Conservation (phyloP, 2,113 vertebrate genomes). For the Chrysemys picta region DNA sequence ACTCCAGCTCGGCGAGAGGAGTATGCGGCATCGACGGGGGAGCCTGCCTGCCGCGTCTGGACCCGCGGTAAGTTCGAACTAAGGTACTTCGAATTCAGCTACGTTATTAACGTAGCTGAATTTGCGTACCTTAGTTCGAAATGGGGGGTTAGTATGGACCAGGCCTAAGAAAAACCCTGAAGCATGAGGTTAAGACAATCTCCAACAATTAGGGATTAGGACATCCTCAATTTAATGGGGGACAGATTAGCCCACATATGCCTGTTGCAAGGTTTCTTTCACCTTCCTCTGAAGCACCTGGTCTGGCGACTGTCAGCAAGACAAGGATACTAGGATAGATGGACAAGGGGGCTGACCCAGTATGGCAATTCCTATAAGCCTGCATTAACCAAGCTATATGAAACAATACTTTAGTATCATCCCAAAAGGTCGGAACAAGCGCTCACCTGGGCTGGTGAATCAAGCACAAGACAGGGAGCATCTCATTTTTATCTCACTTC, state of each 20-base stretch:
- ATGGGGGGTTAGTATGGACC: no score
- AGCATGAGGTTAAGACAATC: neutral
- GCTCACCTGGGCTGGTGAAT: neutral
- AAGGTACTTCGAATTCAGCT: no score
- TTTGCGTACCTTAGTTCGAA: no score
- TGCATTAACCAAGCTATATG: neutral
- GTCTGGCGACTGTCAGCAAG: neutral
- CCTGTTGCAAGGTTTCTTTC: neutral
- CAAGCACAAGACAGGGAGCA: neutral
- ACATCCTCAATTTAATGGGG: fast-evolving
- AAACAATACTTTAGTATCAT: neutral
- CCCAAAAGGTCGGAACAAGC: no score
- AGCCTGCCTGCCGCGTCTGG: no score
- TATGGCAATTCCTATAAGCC: neutral
- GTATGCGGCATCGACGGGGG: no score
- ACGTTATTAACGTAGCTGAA: no score
- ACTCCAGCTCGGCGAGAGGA: no score
- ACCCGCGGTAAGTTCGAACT: no score
- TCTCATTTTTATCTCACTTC: neutral
- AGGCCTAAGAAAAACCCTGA: neutral
- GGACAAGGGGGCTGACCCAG: neutral
- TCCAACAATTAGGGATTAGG: neutral
- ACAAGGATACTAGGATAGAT: neutral
- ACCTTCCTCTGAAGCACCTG: neutral
- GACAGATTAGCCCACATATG: neutral